These are phyloP conservation scores for Epizoanthus ramosus DNA, from an alignment of 92 coral and sea anemone species.

Conservation along the genomic window DNA sequence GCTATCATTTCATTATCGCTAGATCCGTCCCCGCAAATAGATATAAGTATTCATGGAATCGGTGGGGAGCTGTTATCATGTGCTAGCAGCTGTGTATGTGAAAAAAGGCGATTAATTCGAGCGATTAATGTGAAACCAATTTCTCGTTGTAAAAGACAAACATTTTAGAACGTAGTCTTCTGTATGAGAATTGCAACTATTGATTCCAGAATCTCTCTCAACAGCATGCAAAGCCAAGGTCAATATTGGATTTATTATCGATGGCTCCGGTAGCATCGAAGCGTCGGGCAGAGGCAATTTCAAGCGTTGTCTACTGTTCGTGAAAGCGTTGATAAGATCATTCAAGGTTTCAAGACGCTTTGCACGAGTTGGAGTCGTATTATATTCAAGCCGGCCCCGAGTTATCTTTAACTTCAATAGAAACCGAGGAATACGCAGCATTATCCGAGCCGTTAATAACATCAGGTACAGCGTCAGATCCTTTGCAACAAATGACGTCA, in stretches of 20 bases:
- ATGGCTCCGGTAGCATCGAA: slow-evolving; percentile 33
- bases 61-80: too few relatives aligned
- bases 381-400: slow-evolving; percentile 18
- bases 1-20: too few relatives aligned
- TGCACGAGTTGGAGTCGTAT: slow-evolving; percentile 15
- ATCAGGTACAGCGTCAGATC: slow-evolving; percentile 9
- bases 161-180: not conserved
- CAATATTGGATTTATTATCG: slow-evolving; percentile 26
- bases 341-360: slow-evolving; percentile 22
- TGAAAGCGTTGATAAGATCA: slow-evolving; percentile 14
- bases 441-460: not conserved
- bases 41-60: too few relatives aligned
- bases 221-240: slow-evolving; percentile 24
- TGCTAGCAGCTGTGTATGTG: too few relatives aligned
- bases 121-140: too few relatives aligned
- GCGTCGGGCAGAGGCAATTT: slow-evolving; percentile 17
- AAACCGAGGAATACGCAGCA: not conserved
- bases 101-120: too few relatives aligned
- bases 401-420: slow-evolving; percentile 1
- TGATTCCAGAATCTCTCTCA: not conserved
- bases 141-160: too few relatives aligned
- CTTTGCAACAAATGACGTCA: too few relatives aligned
- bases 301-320: slow-evolving; percentile 32
- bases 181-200: not conserved
- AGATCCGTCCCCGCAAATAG: too few relatives aligned